Conservation (phyloP, 2,797 vertebrate species). For the Paguma larvata region DNA sequence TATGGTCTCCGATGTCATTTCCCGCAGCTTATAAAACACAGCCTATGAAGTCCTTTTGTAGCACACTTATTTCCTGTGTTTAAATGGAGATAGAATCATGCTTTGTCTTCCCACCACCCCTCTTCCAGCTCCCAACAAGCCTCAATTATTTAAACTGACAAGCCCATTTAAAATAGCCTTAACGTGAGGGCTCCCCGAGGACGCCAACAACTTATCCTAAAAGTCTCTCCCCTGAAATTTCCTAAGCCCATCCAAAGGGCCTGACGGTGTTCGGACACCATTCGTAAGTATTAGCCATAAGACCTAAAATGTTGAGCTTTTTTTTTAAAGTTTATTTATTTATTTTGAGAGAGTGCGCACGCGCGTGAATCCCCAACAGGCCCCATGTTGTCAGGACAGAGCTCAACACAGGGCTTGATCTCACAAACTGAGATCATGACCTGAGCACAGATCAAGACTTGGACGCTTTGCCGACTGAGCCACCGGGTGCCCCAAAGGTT, state of each 20-base stretch:
- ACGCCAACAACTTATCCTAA: neutral
- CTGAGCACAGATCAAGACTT: too few species aligned
- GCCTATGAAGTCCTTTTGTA: neutral
- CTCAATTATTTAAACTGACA: neutral
- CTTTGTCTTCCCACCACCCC: neutral
- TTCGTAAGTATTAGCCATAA: neutral
- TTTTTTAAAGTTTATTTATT: neutral
- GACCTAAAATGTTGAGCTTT: neutral
- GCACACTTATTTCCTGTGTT: constrained; percentile 28
- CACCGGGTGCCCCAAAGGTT: neutral
- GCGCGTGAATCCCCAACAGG: too few species aligned
- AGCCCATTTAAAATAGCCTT: neutral
- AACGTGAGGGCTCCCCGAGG: neutral
- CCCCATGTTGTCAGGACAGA: too few species aligned
- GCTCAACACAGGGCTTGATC: too few species aligned
- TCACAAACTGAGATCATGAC: too few species aligned
- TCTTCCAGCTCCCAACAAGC: neutral
- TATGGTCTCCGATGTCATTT: neutral
- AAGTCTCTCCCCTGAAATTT: neutral
- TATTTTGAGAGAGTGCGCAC: too few species aligned
- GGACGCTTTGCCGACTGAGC: too few species aligned
- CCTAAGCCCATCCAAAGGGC: neutral
- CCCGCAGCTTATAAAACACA: constrained; percentile 47
- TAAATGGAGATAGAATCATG: neutral
- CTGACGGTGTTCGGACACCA: neutral